Evolutionary conservation across 1,140 invertebrate species (phyloP).

Genomic region (Zaprionus camerounensis): DNA sequence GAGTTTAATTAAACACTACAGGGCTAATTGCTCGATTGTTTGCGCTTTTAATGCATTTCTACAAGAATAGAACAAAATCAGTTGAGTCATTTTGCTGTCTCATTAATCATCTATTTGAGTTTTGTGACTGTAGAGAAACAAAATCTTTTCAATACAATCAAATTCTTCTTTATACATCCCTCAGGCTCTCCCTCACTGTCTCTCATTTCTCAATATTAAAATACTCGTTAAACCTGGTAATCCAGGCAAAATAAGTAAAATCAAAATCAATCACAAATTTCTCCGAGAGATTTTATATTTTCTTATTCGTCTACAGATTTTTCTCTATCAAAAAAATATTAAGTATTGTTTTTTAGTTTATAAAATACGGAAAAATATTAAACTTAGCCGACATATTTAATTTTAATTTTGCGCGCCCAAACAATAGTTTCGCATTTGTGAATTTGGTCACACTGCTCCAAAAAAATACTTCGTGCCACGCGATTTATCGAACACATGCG

Average conservation of each 20-base stretch:
- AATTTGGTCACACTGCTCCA: not conserved
- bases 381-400: not conserved
- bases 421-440: not conserved
- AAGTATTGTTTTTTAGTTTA: not conserved
- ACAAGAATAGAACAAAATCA: not conserved
- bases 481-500: not conserved
- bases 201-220: not conserved
- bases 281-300: no score
- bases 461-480: not conserved
- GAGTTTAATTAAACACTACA: not conserved
- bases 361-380: not conserved
- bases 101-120: not conserved
- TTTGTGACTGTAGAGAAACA: not conserved
- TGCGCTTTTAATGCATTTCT: not conserved
- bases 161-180: not conserved
- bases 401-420: not conserved
- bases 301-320: no score
- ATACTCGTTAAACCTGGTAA: not conserved
- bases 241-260: not conserved
- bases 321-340: not conserved
- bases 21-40: not conserved
- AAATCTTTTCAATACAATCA: not conserved
- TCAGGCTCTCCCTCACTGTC: no score
- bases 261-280: not conserved
- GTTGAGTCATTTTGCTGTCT: not conserved